These are phyloP conservation scores for Ctenicera cuprea DNA, from an alignment of 2,888 invertebrate species.

Conservation along the genomic window DNA sequence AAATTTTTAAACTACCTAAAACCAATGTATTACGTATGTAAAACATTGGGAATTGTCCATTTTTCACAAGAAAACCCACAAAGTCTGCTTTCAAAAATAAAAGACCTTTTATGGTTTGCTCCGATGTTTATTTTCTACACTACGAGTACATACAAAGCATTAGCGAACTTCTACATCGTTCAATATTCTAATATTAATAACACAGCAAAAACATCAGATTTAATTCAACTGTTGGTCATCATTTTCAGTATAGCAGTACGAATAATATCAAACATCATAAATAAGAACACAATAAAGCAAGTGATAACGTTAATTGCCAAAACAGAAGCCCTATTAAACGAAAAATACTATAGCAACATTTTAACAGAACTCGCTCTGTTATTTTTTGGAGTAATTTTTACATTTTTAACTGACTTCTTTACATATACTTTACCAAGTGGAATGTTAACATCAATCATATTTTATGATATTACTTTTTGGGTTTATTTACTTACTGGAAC, in stretches of 20 bases:
- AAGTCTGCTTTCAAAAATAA: not conserved
- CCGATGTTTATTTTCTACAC: not conserved
- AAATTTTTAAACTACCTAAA: not conserved
- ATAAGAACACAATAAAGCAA: not conserved
- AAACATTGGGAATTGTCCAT: not conserved
- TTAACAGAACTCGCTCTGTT: not conserved
- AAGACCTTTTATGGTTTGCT: not conserved
- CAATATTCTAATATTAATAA: not conserved
- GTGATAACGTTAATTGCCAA: not conserved
- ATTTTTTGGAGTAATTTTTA: not conserved
- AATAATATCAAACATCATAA: not conserved
- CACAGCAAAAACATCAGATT: not conserved
- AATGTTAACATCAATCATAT: not conserved
- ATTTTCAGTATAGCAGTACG: not conserved
- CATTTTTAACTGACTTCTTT: not conserved
- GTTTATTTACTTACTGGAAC: not conserved
- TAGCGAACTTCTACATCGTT: not conserved
- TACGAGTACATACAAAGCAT: not conserved
- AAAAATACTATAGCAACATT: not conserved
- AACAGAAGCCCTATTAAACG: not conserved
- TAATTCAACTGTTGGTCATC: not conserved
- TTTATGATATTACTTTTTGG: not conserved
- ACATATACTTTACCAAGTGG: not conserved
- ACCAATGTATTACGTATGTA: not conserved
- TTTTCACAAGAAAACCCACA: not conserved